A percentile compares a stretch with the other conserved stretches of the same genome.
Conservation (phyloP, 2,888 invertebrate genomes). For the Salticus scenicus region DNA sequence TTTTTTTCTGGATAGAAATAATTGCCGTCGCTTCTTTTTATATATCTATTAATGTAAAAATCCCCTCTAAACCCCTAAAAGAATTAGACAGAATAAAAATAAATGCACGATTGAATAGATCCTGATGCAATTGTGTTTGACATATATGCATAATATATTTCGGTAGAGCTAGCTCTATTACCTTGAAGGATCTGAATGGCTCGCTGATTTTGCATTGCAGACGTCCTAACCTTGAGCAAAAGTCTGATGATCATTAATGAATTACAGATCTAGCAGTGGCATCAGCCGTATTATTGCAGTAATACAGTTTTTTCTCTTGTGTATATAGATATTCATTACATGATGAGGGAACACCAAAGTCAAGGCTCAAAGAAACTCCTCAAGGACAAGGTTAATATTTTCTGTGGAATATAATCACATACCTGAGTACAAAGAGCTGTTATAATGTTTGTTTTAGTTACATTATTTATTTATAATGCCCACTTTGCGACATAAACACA, state of each 20-base stretch:
- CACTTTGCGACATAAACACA: too few relatives aligned
- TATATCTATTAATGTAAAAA: not conserved
- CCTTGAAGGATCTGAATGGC: slow-evolving; percentile 6
- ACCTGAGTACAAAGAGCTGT: too few relatives aligned
- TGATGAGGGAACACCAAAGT: not conserved
- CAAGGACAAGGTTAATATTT: not conserved
- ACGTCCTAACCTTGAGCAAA: not conserved
- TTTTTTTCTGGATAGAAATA: not conserved
- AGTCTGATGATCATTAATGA: slow-evolving; percentile 2
- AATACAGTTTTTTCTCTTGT: not conserved
- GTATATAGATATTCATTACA: not conserved
- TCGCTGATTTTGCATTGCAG: slow-evolving; percentile 7
- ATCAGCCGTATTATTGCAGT: slow-evolving; percentile 9
- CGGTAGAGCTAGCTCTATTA: not conserved
- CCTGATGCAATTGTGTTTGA: not conserved
- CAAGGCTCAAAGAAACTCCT: not conserved
- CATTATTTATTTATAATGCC: too few relatives aligned
- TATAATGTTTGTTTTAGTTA: too few relatives aligned
- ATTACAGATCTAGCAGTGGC: not conserved
- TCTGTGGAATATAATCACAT: not conserved
- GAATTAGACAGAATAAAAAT: not conserved
- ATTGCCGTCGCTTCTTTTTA: not conserved
- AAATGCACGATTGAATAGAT: not conserved
- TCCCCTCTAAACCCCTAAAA: not conserved
- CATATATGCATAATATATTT: slow-evolving; percentile 5